Conservation (phyloP, 2,888 invertebrate genomes). For the Colostygia pectinataria region DNA sequence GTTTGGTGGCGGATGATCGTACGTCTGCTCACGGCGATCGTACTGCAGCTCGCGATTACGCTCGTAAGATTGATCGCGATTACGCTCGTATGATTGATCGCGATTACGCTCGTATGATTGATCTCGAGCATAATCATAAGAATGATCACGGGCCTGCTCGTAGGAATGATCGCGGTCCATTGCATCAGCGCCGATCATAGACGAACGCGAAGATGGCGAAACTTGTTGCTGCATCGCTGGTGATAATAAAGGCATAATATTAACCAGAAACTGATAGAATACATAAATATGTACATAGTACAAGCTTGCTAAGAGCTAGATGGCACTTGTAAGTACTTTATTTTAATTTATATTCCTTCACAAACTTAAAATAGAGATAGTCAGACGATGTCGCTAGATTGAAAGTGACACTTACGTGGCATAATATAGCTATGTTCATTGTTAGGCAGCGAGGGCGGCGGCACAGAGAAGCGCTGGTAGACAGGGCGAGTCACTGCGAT, state of each 20-base stretch:
- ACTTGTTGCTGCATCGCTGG: constrained; percentile 8
- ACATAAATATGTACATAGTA: too few relatives aligned
- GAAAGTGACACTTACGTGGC: constrained; percentile 49
- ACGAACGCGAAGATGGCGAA: constrained; percentile 4
- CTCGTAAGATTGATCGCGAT: constrained; percentile 2
- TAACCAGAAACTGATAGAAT: too few relatives aligned
- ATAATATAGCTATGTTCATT: constrained; percentile 45
- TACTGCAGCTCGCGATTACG: background rate
- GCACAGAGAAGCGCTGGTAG: constrained; percentile 24
- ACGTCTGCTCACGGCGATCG: constrained; percentile 5
- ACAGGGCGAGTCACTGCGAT: constrained; percentile 21
- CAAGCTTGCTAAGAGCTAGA: too few relatives aligned
- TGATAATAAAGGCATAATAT: background rate
- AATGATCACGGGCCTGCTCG: background rate
- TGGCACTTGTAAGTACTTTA: too few relatives aligned
- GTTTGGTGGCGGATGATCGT: constrained; percentile 3
- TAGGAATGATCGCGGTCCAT: constrained; percentile 7
- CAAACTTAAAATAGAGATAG: too few relatives aligned
- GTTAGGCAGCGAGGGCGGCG: constrained; percentile 31
- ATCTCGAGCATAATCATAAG: background rate
- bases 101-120: background rate
- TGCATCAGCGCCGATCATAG: constrained; percentile 2
- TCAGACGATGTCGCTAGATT: too few relatives aligned
- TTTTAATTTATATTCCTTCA: too few relatives aligned
- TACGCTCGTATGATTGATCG: background rate